These are phyloP conservation scores for Rhopalosiphum nymphaeae DNA, from an alignment of 2,888 invertebrate species.

Conservation along the genomic window DNA sequence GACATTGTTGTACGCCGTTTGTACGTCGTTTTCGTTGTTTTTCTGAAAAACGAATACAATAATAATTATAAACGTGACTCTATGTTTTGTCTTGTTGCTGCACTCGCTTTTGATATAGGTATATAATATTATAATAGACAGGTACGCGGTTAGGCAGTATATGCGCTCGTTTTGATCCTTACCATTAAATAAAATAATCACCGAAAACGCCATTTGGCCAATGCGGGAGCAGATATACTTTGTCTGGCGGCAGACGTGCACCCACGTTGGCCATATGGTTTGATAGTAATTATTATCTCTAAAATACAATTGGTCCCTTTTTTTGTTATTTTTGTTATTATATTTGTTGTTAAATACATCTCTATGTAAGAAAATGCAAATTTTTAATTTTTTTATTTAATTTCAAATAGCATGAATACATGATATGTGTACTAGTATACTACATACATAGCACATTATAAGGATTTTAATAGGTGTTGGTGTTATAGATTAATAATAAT, in stretches of 20 bases:
- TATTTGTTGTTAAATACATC: not conserved
- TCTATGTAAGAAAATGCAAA: not conserved
- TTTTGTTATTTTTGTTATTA: not conserved
- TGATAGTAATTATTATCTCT: slow-evolving; percentile 1
- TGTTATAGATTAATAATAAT: not conserved
- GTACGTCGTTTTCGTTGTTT: slow-evolving; percentile 25
- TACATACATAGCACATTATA: not conserved
- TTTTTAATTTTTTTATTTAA: slow-evolving; percentile 14
- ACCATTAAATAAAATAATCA: slow-evolving; percentile 18
- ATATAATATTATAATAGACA: not conserved
- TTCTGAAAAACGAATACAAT: slow-evolving; percentile 36
- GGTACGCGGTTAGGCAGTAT: not conserved
- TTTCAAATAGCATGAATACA: not conserved
- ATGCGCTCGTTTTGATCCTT: not conserved
- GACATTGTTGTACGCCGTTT: slow-evolving; percentile 4
- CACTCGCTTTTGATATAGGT: not conserved
- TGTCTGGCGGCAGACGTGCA: not conserved
- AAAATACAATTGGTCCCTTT: not conserved
- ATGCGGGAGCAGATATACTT: not conserved
- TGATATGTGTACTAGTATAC: not conserved
- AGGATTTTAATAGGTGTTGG: not conserved
- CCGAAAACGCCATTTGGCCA: slow-evolving; percentile 58
- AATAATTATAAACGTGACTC: not conserved
- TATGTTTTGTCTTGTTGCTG: not conserved
- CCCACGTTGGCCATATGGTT: slow-evolving; percentile 35